Evolutionary conservation across 2,797 vertebrate species (phyloP), one percentile per base, ranked within the genome.

Genomic region (Cuniculus paca): DNA sequence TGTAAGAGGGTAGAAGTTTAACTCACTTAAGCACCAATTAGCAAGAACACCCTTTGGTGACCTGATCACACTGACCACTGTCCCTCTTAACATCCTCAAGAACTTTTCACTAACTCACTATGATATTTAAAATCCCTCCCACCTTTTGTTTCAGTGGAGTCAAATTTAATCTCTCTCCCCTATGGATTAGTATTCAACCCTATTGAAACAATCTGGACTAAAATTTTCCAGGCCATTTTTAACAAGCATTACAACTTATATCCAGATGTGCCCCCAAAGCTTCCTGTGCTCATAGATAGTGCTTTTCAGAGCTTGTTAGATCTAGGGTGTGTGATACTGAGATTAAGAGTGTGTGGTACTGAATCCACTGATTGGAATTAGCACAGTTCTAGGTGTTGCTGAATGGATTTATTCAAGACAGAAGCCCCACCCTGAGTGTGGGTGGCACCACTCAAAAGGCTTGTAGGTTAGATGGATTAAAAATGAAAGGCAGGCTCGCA

Each of bases 171-270:
- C 48, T 88, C 77, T 83, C 28, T 72, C 28, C 1, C 65, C 61
- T 56, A 26, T 68, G 28, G 10, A n/a, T 17, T 3, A 48, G 26
- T 74, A 48, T 75, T 82, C 34, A 42, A 16, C 3, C 61, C 36
- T 56, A 34, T 22, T 56, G 54, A 65, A 80, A 36, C 7, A 78
- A n/a, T 50, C 26, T 90, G 70, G 34, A 65, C 48, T 68, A 50
- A 60, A 92, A 19, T 80, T 31, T 88, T 79, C 48, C 48, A 61
- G 61, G 34, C 24, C 65, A 78, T 95, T 95, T 90, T 95, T 60
- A 90, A 88, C 20, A n/a, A 48, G 26, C 14, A 14, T 75, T 48
- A 75, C 3, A 6, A 28, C 42, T 45, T 39, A 4, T 28, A 31
- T 31, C 42, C 17, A 28, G 26, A 48, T 75, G 42, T 31, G 13